Evolutionary conservation across 2,113 vertebrate genomes (phyloP).

Genomic region (human): DNA sequence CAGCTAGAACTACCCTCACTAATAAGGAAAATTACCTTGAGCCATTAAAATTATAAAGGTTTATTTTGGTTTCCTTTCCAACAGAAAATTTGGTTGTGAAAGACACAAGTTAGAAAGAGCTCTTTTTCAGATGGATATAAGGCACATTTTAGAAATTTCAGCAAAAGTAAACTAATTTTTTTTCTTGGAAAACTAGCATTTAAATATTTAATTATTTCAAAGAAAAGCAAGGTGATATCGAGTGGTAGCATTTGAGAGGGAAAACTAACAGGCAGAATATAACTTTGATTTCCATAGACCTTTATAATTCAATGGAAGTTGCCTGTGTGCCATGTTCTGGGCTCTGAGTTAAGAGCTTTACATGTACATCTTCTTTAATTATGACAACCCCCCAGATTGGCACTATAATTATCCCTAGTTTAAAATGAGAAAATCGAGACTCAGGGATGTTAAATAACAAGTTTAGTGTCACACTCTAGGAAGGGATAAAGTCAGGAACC

Average conservation of each 20-base stretch:
- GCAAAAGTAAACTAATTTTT: neutral
- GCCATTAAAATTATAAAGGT: neutral
- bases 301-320: neutral
- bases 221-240: neutral
- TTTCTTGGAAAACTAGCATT: neutral
- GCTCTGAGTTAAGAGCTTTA: neutral
- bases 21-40: neutral
- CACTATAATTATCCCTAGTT: neutral
- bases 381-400: neutral
- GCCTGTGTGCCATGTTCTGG: neutral
- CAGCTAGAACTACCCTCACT: neutral
- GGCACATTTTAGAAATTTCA: constrained; percentile 47
- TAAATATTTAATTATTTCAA: constrained; percentile 12
- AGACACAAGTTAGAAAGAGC: neutral
- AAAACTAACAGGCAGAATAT: neutral
- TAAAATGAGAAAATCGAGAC: constrained; percentile 11
- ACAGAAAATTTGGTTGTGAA: neutral
- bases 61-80: neutral
- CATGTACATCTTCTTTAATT: neutral
- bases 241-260: neutral
- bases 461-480: neutral
- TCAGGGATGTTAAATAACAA: neutral
- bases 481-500: neutral
- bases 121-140: neutral
- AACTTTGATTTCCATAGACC: neutral